Evolutionary conservation across 2,113 vertebrate genomes (phyloP), one percentile per base, ranked within the genome.

Genomic region (Arothron firmamentum): DNA sequence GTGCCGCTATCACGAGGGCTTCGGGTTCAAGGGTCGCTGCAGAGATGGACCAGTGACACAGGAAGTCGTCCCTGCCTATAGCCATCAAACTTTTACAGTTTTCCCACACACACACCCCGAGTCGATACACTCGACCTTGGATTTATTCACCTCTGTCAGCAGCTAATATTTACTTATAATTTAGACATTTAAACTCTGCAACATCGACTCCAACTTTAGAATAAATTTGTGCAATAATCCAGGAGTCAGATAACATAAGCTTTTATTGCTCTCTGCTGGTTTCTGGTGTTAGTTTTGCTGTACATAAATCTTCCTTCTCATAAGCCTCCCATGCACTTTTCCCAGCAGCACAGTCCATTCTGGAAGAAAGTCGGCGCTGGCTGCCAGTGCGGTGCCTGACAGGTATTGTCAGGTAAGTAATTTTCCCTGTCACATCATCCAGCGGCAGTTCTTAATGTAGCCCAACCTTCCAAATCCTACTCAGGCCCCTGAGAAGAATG

Each of bases 391-490:
- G 8, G 25, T 17, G n/a, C 52, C 52, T 70, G 62, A 64, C 67
- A 72, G 52, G 55, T 59, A 56, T 59, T 77, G 67, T 41, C 53
- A 65, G 28, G 50, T 64, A 55, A 77, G 55, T 71, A 28, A 59
- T 17, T 71, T 73, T 53, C 59, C 43, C 47, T 7, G 4, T 41
- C 25, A 25, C 48, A 72, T 74, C 54, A 60, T 74, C 59, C 59
- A 41, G 38, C 16, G 43, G 10, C 55, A 54, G 42, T 48, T 77
- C 34, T 65, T 62, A 74, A 47, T 59, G 71, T 75, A 67, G 60
- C 34, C 52, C 28, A 67, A 34, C 61, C 74, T 55, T 79, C 25
- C 56, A 66, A 75, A 73, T 78, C 68, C 51, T n/a, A 56, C 52
- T 31, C 56, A 60, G 54, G 55, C 34, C 67, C 57, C 34, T 5